These are phyloP conservation scores for Panagrolaimus sp. DNA, from an alignment of 1,140 invertebrate species.

Conservation along the genomic window DNA sequence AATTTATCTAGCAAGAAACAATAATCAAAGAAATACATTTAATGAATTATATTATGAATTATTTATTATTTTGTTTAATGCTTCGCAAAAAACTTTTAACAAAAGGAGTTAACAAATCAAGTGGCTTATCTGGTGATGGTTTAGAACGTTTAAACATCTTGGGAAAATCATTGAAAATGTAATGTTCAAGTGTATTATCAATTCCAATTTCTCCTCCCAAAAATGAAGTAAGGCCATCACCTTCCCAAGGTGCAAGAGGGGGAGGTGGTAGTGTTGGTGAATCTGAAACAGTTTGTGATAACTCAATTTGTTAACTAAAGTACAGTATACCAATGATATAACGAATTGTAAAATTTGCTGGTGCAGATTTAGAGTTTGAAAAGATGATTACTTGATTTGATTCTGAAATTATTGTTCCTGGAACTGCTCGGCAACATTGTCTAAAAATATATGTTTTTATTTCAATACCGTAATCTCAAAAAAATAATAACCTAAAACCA, in stretches of 20 bases:
- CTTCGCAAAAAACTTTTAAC: slow-evolving; percentile 12
- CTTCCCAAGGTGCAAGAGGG: slow-evolving; percentile 52
- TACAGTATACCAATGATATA: slow-evolving; percentile 51
- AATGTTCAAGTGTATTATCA: slow-evolving; percentile 55
- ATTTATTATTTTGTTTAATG: slow-evolving; percentile 4
- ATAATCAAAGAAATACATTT: too few relatives aligned
- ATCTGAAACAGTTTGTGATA: too few relatives aligned
- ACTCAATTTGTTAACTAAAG: too few relatives aligned
- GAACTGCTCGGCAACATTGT: slow-evolving; percentile 43
- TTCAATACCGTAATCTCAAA: background rate
- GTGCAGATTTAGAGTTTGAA: slow-evolving; percentile 24
- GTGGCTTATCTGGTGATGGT: slow-evolving; percentile 1
- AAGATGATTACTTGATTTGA: slow-evolving; percentile 48
- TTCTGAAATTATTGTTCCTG: slow-evolving; percentile 45
- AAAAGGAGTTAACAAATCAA: background rate
- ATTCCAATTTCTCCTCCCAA: slow-evolving; percentile 48
- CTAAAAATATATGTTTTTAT: slow-evolving; percentile 30
- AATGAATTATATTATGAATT: background rate
- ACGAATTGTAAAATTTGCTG: slow-evolving; percentile 48
- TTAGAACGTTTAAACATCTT: slow-evolving; percentile 16
- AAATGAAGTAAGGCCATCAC: slow-evolving; percentile 52
- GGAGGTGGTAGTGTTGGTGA: slow-evolving; percentile 51
- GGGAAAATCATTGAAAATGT: slow-evolving; percentile 58
- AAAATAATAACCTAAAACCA: slow-evolving; percentile 51
- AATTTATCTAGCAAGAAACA: too few relatives aligned